phyloP scores from a whole-genome alignment of 2,888 invertebrate genomes.

The Acronicta alni region DNA sequence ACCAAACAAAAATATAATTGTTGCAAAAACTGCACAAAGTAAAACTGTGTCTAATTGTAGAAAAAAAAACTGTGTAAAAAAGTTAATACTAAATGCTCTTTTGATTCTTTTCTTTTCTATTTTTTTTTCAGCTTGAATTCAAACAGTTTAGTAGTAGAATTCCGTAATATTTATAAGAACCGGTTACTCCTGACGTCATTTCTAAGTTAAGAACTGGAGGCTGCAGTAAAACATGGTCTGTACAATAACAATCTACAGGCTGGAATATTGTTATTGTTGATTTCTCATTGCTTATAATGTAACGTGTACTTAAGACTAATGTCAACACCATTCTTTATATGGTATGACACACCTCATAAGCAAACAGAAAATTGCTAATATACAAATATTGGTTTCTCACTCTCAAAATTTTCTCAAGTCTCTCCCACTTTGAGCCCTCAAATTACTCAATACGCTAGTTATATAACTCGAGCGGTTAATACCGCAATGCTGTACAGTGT shows the following conservation, averaged over 20 bases:
- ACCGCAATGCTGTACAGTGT: conserved; percentile 50
- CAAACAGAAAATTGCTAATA: conserved; percentile 17
- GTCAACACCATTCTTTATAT: conserved; percentile 1
- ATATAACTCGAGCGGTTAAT: conserved; percentile 49
- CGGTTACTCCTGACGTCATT: conserved; percentile 34
- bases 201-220: conserved; percentile 10
- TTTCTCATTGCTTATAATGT: too few species aligned
- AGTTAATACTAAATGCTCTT: conserved; percentile 14
- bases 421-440: conserved; percentile 35
- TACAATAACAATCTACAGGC: too few species aligned
- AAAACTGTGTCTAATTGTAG: conserved; percentile 44
- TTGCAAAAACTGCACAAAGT: conserved; percentile 45
- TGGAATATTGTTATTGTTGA: neutral
- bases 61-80: conserved; percentile 28
- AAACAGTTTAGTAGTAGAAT: conserved; percentile 1
- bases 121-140: conserved; percentile 8
- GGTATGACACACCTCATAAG: conserved; percentile 13
- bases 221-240: neutral
- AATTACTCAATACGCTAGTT: conserved; percentile 46
- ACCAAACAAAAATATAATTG: conserved; percentile 37
- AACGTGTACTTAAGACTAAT: neutral
- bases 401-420: conserved; percentile 29
- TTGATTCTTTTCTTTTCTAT: conserved; percentile 16
- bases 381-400: conserved; percentile 35
- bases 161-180: conserved; percentile 32